Conservation (phyloP, 2,888 invertebrate species). For the Trissonchulus latispiculum region DNA sequence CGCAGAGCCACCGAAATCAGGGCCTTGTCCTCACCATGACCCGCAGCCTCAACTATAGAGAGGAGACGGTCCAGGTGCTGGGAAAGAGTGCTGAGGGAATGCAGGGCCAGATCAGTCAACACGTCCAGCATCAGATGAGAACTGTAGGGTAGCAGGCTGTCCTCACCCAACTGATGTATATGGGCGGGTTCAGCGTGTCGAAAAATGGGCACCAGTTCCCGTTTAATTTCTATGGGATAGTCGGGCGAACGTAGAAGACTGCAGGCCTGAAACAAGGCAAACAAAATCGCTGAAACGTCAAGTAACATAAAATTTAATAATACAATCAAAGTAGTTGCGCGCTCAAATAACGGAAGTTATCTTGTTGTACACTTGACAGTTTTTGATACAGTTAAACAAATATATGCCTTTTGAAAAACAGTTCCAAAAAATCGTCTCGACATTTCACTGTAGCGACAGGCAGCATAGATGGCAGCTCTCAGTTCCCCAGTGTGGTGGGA, state of each 20-base stretch:
- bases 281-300: too few relatives aligned
- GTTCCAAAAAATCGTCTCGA: constrained; percentile 8
- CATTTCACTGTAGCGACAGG: constrained; percentile 47
- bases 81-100: not conserved
- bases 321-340: too few relatives aligned
- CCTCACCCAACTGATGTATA: not conserved
- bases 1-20: not conserved
- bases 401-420: constrained; percentile 13
- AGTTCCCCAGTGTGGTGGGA: constrained; percentile 92
- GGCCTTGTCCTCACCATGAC: not conserved
- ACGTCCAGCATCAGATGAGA: not conserved
- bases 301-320: too few relatives aligned
- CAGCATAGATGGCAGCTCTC: constrained; percentile 87
- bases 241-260: constrained; percentile 75
- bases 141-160: not conserved
- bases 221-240: constrained; percentile 79
- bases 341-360: too few relatives aligned
- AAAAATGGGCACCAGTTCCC: constrained; percentile 76
- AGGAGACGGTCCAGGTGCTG: not conserved
- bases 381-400: too few relatives aligned
- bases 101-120: not conserved
- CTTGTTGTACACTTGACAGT: too few relatives aligned
- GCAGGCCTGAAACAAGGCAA: too few relatives aligned
- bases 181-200: constrained; percentile 53
- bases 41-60: not conserved